Base-by-base conservation (phyloP, 2,797 vertebrate species). In the Linurgus olivaceus region DNA sequence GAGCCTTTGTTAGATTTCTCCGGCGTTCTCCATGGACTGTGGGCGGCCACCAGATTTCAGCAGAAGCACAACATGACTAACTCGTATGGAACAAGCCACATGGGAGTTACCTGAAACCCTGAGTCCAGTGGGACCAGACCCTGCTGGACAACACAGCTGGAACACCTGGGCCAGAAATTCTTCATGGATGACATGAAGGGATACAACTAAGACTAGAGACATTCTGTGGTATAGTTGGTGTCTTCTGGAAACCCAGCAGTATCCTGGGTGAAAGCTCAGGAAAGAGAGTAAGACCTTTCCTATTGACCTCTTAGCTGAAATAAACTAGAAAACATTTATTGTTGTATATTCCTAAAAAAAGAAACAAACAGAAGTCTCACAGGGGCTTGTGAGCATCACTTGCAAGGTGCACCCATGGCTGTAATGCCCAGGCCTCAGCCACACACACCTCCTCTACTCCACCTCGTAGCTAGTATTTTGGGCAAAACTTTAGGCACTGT, bases 321-420 rank as follows among this genome's bases (percentile, higher is more conserved):
- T 76, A 76, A 92, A 38, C 59, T 93, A 96, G 70, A 82, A 93
- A 94, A 93, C 50, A 70, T 95, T 89, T 78, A 81, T 84, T 95
- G 51, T 95, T 89, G 55, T 55, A n/a, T 85, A 92, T 91, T 89
- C 84, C 84, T 88, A 77, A 94, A 91, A 91, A 89, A 82, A 47
- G 21, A 90, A 81, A 79, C 18, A 37, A 87, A 74, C 33, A 37
- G 2, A 86, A 90, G 42, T 52, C 83, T 93, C 72, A 87, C 61
- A 83, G 81, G 79, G 62, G 42, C 59, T 86, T 68, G 72, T 67
- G 79, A 94, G 78, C 38, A 80, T 79, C 71, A 23, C 76, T 77
- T 61, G 76, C 73, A 81, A 86, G 58, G 40, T 65, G 54, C 67
- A 79, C 23, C 67, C 62, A 59, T 0, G 3, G 86, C 83, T 83